Evolutionary conservation across 1,140 invertebrate species (phyloP).

Genomic region (Riptortus pedestris): DNA sequence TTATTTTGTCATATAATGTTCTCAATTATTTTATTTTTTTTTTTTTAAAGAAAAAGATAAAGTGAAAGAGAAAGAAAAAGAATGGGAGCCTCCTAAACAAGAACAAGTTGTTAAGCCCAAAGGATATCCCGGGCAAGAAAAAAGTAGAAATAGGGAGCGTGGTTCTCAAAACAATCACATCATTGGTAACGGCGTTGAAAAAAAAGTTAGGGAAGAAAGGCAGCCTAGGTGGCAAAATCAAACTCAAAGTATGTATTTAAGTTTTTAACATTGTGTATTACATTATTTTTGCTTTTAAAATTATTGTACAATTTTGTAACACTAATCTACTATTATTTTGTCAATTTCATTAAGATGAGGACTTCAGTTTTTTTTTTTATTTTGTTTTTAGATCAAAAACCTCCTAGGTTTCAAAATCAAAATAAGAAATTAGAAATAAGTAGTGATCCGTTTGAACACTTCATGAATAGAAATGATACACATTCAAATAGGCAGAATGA

Average conservation of each 20-base stretch:
- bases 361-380: too few species aligned
- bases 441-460: slow-evolving; percentile 21
- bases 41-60: slow-evolving; percentile 19
- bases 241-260: slow-evolving; percentile 30
- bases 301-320: too few species aligned
- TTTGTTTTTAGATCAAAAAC: slow-evolving; percentile 36
- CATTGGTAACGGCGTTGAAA: slow-evolving; percentile 12
- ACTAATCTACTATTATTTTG: too few species aligned
- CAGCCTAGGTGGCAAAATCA: slow-evolving; percentile 31
- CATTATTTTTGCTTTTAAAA: too few species aligned
- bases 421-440: slow-evolving; percentile 19
- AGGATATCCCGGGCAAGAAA: slow-evolving; percentile 1
- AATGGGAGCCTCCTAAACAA: slow-evolving; percentile 17
- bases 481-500: slow-evolving; percentile 10
- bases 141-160: background rate
- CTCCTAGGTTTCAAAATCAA: slow-evolving; percentile 40
- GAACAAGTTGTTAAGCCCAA: background rate
- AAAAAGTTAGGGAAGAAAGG: background rate
- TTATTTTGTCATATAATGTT: background rate
- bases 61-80: slow-evolving; percentile 8
- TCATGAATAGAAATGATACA: slow-evolving; percentile 14
- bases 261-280: too few species aligned
- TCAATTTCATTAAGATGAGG: too few species aligned
- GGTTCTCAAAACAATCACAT: background rate
- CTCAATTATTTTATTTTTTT: background rate